Conservation (phyloP, 2,888 invertebrate genomes). For the Cetonia aurata region DNA sequence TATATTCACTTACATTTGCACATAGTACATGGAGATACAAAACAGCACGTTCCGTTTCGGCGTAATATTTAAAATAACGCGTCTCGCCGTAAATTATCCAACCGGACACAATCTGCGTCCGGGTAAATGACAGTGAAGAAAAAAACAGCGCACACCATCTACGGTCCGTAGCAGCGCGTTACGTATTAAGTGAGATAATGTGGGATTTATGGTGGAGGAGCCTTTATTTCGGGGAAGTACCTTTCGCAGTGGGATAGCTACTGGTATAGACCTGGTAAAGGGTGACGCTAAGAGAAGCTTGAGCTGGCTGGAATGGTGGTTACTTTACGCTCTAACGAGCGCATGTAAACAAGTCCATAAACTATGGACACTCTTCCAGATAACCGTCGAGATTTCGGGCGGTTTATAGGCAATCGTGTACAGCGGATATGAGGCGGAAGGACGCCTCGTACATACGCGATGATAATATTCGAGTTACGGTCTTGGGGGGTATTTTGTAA, state of each 20-base stretch:
- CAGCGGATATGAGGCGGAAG: neutral
- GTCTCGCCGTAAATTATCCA: conserved; percentile 16
- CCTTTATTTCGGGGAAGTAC: conserved; percentile 4
- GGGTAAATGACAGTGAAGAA: conserved; percentile 19
- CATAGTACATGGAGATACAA: neutral
- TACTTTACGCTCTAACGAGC: conserved; percentile 2
- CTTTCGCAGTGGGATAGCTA: neutral
- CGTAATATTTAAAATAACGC: neutral
- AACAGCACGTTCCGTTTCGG: conserved; percentile 5
- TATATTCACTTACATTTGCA: neutral
- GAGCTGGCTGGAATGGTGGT: neutral
- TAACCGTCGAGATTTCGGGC: neutral
- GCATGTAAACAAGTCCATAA: conserved; percentile 31
- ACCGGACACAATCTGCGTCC: conserved; percentile 17
- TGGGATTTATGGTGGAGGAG: conserved; percentile 19
- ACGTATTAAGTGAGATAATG: conserved; percentile 38
- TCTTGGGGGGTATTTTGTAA: no score
- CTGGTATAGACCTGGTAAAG: no score
- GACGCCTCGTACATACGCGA: no score
- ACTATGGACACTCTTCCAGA: conserved; percentile 17
- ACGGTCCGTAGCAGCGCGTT: conserved; percentile 2
- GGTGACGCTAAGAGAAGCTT: no score
- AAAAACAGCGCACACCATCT: conserved; percentile 3
- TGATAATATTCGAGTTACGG: no score
- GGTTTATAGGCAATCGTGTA: conserved; percentile 24